Percentiles rank a stretch among this genome's conserved stretches.
phyloP scores from a whole-genome alignment of 2,888 invertebrate species.

The Stratiomys singularior region DNA sequence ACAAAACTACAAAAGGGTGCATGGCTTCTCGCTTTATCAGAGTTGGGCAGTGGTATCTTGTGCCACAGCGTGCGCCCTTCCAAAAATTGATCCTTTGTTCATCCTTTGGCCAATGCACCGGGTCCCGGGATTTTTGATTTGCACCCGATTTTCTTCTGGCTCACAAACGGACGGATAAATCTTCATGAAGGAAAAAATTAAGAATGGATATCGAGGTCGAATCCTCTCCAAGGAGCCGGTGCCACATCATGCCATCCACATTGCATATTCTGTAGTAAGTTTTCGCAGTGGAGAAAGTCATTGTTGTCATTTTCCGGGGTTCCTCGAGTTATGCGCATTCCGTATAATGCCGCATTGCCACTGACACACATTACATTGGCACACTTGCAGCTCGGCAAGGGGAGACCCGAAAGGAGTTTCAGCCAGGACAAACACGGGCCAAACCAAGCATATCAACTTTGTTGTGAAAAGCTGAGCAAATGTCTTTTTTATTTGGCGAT shows the following conservation, averaged over 20 bases:
- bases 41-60: neutral
- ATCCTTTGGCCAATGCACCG: neutral
- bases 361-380: constrained; percentile 41
- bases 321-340: constrained; percentile 39
- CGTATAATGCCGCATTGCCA: constrained; percentile 41
- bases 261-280: constrained; percentile 5
- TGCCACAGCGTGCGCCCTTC: neutral
- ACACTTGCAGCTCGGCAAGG: neutral
- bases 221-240: neutral
- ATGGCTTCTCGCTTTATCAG: neutral
- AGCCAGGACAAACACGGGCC: neutral
- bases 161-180: too few species aligned
- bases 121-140: neutral
- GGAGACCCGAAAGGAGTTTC: too few species aligned
- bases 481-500: neutral
- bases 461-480: neutral
- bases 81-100: neutral
- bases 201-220: neutral
- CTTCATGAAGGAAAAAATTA: neutral
- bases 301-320: constrained; percentile 35
- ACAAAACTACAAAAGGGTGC: constrained; percentile 14
- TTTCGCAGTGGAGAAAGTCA: constrained; percentile 24
- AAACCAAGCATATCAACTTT: constrained; percentile 1
- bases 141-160: neutral
- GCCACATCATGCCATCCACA: neutral